Percentiles rank a stretch among this genome's conserved stretches.
Conservation (phyloP, 2,797 vertebrate genomes). For the Pteropus rufus region DNA sequence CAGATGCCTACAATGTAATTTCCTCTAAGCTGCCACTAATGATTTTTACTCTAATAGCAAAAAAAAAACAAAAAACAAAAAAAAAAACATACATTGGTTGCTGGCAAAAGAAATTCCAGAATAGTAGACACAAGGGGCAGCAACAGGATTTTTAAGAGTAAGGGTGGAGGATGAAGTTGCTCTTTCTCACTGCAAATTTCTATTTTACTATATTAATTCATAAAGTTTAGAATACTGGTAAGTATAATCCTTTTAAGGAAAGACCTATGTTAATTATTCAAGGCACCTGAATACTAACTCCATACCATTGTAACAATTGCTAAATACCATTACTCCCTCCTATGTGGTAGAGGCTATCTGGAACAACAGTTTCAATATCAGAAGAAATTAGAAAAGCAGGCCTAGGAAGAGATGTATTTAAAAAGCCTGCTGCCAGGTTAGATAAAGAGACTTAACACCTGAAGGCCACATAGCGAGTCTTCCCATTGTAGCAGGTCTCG, state of each 20-base stretch:
- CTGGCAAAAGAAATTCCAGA: background rate
- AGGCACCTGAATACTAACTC: background rate
- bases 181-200: background rate
- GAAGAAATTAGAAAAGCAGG: too few relatives aligned
- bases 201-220: background rate
- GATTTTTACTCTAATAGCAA: background rate
- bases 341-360: too few relatives aligned
- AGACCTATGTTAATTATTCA: background rate
- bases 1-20: background rate
- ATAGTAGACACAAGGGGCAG: background rate
- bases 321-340: background rate
- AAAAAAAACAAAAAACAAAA: background rate
- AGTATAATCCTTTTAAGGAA: background rate
- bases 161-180: background rate
- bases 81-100: background rate
- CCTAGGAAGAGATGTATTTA: too few relatives aligned
- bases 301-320: background rate
- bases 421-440: too few relatives aligned
- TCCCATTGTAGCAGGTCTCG: too few relatives aligned
- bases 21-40: background rate
- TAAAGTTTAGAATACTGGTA: background rate
- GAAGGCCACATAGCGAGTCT: too few relatives aligned
- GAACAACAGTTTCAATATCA: too few relatives aligned
- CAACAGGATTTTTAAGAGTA: background rate
- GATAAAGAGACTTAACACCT: too few relatives aligned